These are phyloP conservation scores for Sinonovacula constricta DNA, from an alignment of 1,140 invertebrate species.

Conservation along the genomic window DNA sequence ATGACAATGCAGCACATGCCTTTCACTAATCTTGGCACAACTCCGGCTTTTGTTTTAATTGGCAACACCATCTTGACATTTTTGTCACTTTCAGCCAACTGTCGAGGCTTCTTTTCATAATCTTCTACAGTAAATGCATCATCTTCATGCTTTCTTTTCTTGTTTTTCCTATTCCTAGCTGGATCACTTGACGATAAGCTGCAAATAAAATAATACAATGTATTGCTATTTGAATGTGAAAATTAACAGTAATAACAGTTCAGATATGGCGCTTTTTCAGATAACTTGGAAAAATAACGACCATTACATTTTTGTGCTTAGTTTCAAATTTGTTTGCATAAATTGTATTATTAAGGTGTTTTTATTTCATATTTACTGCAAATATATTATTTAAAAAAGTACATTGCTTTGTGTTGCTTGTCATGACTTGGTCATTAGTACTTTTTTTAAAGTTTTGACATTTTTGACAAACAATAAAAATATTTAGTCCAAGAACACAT, in stretches of 20 bases:
- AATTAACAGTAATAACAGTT: neutral
- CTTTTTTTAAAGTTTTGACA: neutral
- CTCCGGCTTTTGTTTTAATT: constrained; percentile 69
- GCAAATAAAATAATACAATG: constrained; percentile 13
- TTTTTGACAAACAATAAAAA: no score
- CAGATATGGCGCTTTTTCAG: no score
- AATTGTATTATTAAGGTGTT: no score
- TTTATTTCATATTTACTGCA: no score
- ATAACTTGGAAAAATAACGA: no score
- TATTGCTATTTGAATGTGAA: constrained; percentile 3
- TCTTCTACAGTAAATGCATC: constrained; percentile 49
- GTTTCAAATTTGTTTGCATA: no score
- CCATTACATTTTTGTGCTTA: no score
- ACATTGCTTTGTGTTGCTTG: no score
- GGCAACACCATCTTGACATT: constrained; percentile 70
- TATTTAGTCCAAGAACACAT: no score
- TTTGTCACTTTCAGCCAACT: constrained; percentile 52
- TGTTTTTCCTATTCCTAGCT: constrained; percentile 51
- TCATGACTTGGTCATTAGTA: no score
- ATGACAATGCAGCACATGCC: no score
- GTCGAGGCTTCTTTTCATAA: constrained; percentile 69
- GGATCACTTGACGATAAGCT: constrained; percentile 20
- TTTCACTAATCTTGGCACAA: constrained; percentile 59
- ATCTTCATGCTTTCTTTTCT: constrained; percentile 55
- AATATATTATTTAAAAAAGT: no score